phyloP scores from a whole-genome alignment of 2,113 vertebrate species.

The Burhinus bistriatus region DNA sequence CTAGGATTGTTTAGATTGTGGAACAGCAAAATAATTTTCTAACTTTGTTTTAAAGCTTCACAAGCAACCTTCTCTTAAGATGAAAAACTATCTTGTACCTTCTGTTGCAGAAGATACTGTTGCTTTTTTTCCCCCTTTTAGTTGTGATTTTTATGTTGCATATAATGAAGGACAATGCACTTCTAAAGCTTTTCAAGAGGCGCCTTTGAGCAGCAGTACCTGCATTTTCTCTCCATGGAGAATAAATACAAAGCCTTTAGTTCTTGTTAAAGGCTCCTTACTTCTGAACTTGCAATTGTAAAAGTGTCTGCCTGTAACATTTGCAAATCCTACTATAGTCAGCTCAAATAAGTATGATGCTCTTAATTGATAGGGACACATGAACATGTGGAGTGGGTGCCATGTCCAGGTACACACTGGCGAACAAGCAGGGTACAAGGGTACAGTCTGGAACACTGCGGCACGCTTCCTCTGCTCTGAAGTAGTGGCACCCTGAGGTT shows the following conservation, averaged over 20 bases:
- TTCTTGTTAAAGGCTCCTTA: background rate
- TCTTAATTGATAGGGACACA: fast-evolving
- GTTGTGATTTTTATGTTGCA: background rate
- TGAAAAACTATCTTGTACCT: background rate
- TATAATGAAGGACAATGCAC: background rate
- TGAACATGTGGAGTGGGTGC: fast-evolving
- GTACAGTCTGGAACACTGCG: background rate
- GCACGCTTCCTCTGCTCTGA: background rate
- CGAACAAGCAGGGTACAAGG: too few relatives aligned
- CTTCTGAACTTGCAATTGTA: background rate
- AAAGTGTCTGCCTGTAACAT: background rate
- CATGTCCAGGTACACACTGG: fast-evolving
- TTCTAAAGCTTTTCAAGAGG: background rate
- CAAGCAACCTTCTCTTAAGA: background rate
- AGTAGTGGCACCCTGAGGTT: background rate
- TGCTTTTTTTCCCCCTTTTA: background rate
- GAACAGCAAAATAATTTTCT: background rate
- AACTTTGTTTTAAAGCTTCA: background rate
- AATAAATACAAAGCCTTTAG: background rate
- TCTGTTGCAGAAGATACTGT: background rate
- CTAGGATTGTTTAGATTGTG: background rate
- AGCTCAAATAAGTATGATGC: background rate
- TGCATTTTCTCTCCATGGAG: background rate
- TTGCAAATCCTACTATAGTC: background rate
- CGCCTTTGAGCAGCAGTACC: background rate